These are phyloP conservation scores for Vulpes vulpes DNA, from an alignment of 2,113 vertebrate genomes.

Conservation along the genomic window DNA sequence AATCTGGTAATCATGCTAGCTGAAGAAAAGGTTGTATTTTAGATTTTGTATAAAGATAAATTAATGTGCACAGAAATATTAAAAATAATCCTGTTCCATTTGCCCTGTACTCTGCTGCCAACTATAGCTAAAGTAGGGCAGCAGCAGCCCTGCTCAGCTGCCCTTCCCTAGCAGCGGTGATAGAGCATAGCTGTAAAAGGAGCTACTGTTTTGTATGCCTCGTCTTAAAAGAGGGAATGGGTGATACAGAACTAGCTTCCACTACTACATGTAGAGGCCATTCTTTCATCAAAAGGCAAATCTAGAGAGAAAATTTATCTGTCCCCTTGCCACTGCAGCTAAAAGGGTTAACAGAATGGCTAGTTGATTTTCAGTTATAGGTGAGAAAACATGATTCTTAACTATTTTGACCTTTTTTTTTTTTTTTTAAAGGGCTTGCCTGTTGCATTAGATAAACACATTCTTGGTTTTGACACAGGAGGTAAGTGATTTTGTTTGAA, in stretches of 20 bases:
- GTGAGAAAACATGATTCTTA: not conserved
- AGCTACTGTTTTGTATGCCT: not conserved
- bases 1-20: not conserved
- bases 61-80: not conserved
- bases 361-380: not conserved
- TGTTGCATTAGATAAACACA: slow-evolving; percentile 96
- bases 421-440: slow-evolving; percentile 92
- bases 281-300: not conserved
- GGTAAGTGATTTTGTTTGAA: slow-evolving; percentile 88
- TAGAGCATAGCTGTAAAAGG: not conserved
- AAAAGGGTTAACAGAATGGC: not conserved
- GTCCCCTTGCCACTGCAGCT: not conserved
- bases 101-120: not conserved
- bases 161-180: not conserved
- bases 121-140: not conserved
- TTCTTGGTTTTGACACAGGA: slow-evolving; percentile 98
- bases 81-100: not conserved
- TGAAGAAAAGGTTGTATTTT: not conserved
- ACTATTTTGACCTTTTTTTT: slow-evolving; percentile 28
- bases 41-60: slow-evolving; percentile 24
- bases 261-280: not conserved
- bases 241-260: not conserved
- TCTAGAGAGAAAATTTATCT: slow-evolving; percentile 40
- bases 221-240: not conserved
- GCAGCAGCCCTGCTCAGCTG: not conserved